Evolutionary conservation across 2,797 vertebrate genomes (phyloP).

Genomic region (Strix occidentalis): DNA sequence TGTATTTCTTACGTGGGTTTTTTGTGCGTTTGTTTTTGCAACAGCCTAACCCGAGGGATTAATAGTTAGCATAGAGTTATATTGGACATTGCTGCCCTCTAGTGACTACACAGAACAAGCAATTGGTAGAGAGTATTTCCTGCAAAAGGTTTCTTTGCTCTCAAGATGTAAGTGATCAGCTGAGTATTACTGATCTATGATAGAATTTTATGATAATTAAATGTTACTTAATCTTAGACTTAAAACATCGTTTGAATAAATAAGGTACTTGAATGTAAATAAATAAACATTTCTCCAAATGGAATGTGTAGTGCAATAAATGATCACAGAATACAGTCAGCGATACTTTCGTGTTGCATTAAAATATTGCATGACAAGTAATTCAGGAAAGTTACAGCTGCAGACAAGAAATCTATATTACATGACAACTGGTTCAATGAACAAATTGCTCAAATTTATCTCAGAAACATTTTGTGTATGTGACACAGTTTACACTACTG

Average conservation of each 20-base stretch:
- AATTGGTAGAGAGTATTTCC: fast-evolving
- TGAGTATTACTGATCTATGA: background rate
- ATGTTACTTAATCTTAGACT: background rate
- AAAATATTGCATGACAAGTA: background rate
- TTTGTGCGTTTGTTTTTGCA: background rate
- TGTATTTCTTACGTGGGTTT: background rate
- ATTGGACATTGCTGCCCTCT: constrained; percentile 72
- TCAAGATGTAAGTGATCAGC: background rate
- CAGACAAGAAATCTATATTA: background rate
- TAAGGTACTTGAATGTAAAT: background rate
- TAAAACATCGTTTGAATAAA: background rate
- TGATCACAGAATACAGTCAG: background rate
- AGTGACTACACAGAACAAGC: background rate
- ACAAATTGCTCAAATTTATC: background rate
- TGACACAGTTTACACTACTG: background rate
- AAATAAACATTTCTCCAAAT: background rate
- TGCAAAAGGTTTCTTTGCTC: background rate
- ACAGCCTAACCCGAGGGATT: background rate
- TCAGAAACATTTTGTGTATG: background rate
- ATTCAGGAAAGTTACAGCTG: background rate
- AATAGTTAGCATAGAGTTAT: background rate
- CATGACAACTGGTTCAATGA: background rate
- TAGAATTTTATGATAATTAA: background rate
- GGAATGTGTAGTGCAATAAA: background rate
- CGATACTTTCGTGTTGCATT: background rate